These are phyloP conservation scores for Gymnocheta viridis DNA, from an alignment of 2,888 invertebrate genomes.

Conservation along the genomic window DNA sequence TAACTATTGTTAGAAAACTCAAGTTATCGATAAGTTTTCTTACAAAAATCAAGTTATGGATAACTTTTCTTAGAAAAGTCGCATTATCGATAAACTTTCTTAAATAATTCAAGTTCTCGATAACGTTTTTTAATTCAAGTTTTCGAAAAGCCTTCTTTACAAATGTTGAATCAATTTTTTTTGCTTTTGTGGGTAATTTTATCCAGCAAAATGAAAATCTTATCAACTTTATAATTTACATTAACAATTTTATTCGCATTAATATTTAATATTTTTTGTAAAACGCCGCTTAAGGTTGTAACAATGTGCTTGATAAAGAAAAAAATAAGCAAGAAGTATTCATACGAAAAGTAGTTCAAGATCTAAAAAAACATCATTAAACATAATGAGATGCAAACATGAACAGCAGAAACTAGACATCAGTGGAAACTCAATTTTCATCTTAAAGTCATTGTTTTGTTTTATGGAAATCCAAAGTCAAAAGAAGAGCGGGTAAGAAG, in stretches of 20 bases:
- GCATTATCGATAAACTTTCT: too few relatives aligned
- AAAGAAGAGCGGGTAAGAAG: slow-evolving; percentile 18
- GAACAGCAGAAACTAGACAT: slow-evolving; percentile 38
- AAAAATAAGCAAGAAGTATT: not conserved
- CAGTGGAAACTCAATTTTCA: slow-evolving; percentile 47
- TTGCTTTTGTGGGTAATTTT: too few relatives aligned
- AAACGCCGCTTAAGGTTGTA: not conserved
- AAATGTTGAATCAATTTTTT: too few relatives aligned
- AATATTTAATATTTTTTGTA: not conserved
- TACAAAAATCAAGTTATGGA: too few relatives aligned
- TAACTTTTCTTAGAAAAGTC: too few relatives aligned
- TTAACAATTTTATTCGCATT: not conserved
- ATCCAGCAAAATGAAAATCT: too few relatives aligned
- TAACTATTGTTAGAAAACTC: too few relatives aligned
- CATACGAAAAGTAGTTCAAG: slow-evolving; percentile 51
- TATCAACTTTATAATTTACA: too few relatives aligned
- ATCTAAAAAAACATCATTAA: slow-evolving; percentile 14
- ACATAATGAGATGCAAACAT: slow-evolving; percentile 50
- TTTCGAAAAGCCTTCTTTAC: too few relatives aligned
- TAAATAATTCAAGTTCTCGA: too few relatives aligned
- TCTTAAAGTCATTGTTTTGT: slow-evolving; percentile 41
- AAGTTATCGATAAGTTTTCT: too few relatives aligned
- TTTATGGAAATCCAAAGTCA: slow-evolving; percentile 14
- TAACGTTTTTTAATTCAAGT: too few relatives aligned
- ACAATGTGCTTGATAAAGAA: not conserved